Evolutionary conservation across 2,113 vertebrate genomes (phyloP).

Genomic region (Sceloporus tristichus): DNA sequence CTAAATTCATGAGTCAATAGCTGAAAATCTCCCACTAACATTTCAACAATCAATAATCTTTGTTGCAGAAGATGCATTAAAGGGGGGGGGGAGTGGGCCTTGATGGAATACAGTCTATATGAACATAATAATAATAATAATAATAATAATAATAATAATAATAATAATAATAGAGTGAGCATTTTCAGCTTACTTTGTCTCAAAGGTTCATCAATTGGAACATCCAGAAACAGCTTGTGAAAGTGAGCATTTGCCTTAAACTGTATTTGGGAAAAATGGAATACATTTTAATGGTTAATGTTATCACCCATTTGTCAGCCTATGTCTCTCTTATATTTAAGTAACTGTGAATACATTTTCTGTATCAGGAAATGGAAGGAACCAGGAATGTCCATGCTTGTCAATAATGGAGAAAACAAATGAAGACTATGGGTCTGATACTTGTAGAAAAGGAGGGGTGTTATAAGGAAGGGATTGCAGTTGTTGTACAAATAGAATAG

Average conservation of each 20-base stretch:
- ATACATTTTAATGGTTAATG: slow-evolving; percentile 47
- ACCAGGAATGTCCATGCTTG: neutral
- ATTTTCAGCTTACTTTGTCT: slow-evolving; percentile 87
- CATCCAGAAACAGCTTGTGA: slow-evolving; percentile 95
- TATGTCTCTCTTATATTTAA: neutral
- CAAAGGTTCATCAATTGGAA: slow-evolving; percentile 89
- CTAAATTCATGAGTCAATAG: neutral
- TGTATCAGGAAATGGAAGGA: neutral
- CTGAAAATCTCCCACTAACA: neutral
- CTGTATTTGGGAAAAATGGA: slow-evolving; percentile 77
- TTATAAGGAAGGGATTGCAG: neutral
- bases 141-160: too few relatives aligned
- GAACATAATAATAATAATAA: too few relatives aligned
- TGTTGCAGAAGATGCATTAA: slow-evolving; percentile 3
- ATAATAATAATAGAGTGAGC: neutral
- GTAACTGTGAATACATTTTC: neutral
- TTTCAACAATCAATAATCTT: neutral
- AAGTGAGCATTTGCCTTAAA: slow-evolving; percentile 92
- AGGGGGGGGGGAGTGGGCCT: neutral
- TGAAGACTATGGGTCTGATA: neutral
- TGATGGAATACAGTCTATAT: neutral
- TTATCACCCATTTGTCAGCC: neutral
- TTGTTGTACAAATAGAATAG: neutral
- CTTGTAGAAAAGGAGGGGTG: neutral
- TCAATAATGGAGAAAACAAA: neutral